Base-by-base conservation (phyloP, 1,140 invertebrate species). In the Macrobrachium nipponense region DNA sequence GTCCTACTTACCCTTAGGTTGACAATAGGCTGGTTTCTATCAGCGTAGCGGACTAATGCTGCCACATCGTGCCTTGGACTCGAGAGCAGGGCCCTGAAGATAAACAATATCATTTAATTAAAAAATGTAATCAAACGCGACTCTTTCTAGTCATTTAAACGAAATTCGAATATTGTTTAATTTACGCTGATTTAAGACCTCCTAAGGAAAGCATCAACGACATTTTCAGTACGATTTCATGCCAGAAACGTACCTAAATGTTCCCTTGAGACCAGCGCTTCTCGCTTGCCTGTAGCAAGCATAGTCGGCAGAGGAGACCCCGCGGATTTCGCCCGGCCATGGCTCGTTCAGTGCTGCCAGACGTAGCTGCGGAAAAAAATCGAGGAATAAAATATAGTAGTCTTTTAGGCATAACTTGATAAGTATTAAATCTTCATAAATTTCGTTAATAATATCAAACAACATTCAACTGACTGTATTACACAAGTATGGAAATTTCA, bases 51-150 rank as follows among this genome's bases (percentile, higher is more conserved):
- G 12, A 99, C 97, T 89, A 98, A 96, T 36, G 96, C 96, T 90
- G 97, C 96, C 78, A 99, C 93, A 91, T 99, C 98, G 91, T 98
- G 97, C 66, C 97, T 95, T 90, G 94, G 94, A 89, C 95, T 97
- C 66, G 95, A 96, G 11, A 96, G 93, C 91, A 99, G 97, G 64
- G 98, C 98, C 90, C 97, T 94, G 93, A 98, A 18, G 23, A 51
- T 10, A 6, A 58, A 72, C 14, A 43, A 36, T 23, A 6, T 6
- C 8, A n/a, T 44, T 3, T 12, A 44, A 44, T 51, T 2, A 5
- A 58, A 58, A 18, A 51, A 15, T 73, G 15, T 23, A 73, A 36
- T 36, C 68, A 5, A 23, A 72, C 20, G 36, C 36, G 3, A 36
- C 20, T 72, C 20, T 18, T 15, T n/a, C 20, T 72, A 72, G 7